phyloP scores from a whole-genome alignment of 2,888 invertebrate species.

The Scrobipalpa atriplicella region DNA sequence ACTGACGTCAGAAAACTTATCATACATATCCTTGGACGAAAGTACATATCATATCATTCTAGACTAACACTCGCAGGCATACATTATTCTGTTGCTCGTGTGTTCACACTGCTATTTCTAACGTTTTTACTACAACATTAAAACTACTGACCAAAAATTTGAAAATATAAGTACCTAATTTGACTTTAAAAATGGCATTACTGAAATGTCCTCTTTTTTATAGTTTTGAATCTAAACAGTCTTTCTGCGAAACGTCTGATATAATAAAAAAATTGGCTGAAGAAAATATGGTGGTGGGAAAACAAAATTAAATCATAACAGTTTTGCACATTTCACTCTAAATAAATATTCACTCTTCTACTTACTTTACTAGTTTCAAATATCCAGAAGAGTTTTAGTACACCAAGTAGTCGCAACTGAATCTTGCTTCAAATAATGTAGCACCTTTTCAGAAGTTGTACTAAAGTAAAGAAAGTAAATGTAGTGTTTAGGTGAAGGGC shows the following conservation, averaged over 20 bases:
- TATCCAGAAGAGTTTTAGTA: neutral
- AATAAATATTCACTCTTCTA: neutral
- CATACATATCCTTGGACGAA: no score
- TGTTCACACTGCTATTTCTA: slow-evolving; percentile 12
- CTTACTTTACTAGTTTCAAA: neutral
- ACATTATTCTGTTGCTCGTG: slow-evolving; percentile 9
- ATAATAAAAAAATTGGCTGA: neutral
- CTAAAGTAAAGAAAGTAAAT: no score
- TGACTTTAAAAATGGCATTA: no score
- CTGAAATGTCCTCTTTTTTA: no score
- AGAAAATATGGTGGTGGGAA: neutral
- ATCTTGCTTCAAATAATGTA: neutral
- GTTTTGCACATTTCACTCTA: neutral
- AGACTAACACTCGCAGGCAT: neutral
- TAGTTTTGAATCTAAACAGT: no score
- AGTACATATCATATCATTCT: no score
- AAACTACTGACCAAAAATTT: neutral
- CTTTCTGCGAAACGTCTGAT: no score
- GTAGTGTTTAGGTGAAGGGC: no score
- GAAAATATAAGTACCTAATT: no score
- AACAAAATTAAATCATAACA: neutral
- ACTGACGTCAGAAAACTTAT: neutral
- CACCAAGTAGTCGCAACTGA: neutral
- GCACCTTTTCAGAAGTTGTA: no score
- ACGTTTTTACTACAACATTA: neutral